These are phyloP conservation scores for Thalassaphorura encarpata DNA, from an alignment of 1,140 invertebrate genomes.

Conservation along the genomic window DNA sequence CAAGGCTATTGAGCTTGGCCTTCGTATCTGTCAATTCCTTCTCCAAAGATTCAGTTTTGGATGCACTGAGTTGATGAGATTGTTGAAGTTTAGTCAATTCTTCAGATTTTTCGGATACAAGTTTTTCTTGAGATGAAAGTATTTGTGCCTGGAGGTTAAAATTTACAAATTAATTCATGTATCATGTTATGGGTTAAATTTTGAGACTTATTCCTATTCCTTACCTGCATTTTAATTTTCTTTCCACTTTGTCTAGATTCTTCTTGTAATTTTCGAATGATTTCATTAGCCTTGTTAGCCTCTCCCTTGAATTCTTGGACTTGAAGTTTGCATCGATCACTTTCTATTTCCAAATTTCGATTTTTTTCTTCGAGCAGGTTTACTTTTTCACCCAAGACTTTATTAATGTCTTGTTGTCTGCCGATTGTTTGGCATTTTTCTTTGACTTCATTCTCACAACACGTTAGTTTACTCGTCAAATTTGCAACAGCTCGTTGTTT, in stretches of 20 bases:
- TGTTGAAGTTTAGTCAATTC: neutral
- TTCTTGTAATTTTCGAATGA: neutral
- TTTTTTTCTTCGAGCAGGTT: neutral
- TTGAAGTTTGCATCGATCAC: neutral
- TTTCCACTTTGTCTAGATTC: neutral
- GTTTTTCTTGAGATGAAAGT: too few species aligned
- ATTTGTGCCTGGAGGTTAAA: neutral
- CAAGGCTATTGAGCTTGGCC: conserved; percentile 5
- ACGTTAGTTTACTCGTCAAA: neutral
- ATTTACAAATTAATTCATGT: neutral
- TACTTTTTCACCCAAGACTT: neutral
- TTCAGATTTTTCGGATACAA: neutral
- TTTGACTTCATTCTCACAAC: neutral
- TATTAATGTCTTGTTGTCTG: neutral
- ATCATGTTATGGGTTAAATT: too few species aligned
- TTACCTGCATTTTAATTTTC: neutral
- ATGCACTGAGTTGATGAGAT: too few species aligned
- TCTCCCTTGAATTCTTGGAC: neutral
- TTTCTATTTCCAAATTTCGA: neutral
- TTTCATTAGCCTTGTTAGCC: neutral
- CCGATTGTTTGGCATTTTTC: neutral
- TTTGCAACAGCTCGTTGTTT: neutral
- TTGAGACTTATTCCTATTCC: too few species aligned
- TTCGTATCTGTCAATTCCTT: conserved; percentile 2
- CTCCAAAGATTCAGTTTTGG: too few species aligned